Base-by-base conservation (phyloP, 2,888 invertebrate genomes). In the Lithodes maja region DNA sequence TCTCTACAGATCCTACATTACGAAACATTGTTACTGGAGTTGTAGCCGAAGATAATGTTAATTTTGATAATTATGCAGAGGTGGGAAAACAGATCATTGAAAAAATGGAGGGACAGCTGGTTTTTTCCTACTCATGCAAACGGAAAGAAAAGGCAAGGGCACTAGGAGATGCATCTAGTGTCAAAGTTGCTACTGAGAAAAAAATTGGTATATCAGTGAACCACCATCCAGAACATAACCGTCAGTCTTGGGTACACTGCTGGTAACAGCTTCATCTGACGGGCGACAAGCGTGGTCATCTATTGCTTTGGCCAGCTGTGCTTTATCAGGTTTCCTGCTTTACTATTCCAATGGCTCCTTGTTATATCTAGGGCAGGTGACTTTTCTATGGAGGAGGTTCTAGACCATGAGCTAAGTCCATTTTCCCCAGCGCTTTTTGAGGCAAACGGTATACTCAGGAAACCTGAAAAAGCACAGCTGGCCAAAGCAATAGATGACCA, bases 21-120 rank as follows among this genome's bases (percentile, higher is more conserved):
- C 49, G 69, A 77, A 90, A 86, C 79, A 90, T 90, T 61, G 68
- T 89, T 15, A 90, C 75, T 75, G 82, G 85, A 2, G 75, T 88
- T 50, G 78, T 52, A n/a, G 83, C 87, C 61, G 83, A 82, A 54
- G n/a, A 15, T 68, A 50, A 82, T 61, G 82, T 82, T 33, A 82
- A 61, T 82, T 3, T 82, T 9, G 68, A 33, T 49, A 33, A 82
- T 33, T 68, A 69, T 50, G 82, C 61, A 50, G 61, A 61, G 7
- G 12, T 69, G 61, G 82, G 3, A 61, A 82, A 17, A 7, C 3
- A 68, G n/a, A 69, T 82, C n/a, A 82, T 82, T 17, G 52, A 82
- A 33, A 68, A 54, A 82, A 68, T 68, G 5, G 54, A 5, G 17
- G 50, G 33, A 17, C 33, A 61, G 33, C 69, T 33, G 12, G 33